Conservation (phyloP, 2,113 vertebrate species). For the Elanus axillaris region DNA sequence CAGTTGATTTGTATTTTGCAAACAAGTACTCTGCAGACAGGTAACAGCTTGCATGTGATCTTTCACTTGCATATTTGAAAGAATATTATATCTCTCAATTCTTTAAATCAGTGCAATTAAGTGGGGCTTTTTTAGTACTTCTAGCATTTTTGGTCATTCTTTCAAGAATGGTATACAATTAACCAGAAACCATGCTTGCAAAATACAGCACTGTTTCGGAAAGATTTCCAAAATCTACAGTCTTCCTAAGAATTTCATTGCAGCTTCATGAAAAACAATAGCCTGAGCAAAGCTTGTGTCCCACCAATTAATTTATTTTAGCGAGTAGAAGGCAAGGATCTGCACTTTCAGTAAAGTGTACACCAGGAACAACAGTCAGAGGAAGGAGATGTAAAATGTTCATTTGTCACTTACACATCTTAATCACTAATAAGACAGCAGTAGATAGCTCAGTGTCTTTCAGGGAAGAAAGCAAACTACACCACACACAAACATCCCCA, state of each 20-base stretch:
- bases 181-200: neutral
- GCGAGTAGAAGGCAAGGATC: neutral
- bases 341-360: neutral
- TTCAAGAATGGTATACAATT: neutral
- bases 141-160: neutral
- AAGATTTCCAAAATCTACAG: neutral
- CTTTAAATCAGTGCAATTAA: neutral
- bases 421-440: neutral
- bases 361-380: neutral
- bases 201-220: neutral
- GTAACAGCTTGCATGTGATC: neutral
- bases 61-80: neutral
- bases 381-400: neutral
- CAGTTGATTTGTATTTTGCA: neutral
- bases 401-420: neutral
- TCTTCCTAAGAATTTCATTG: neutral
- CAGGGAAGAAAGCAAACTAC: neutral
- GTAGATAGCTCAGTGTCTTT: neutral
- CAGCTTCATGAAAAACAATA: neutral
- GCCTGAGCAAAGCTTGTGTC: neutral
- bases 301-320: neutral
- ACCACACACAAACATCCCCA: neutral
- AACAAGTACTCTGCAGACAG: neutral
- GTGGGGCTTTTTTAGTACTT: neutral
- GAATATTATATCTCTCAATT: neutral